These are phyloP conservation scores for Phataginus tetradactyla DNA, from an alignment of 2,797 vertebrate species.

Conservation along the genomic window DNA sequence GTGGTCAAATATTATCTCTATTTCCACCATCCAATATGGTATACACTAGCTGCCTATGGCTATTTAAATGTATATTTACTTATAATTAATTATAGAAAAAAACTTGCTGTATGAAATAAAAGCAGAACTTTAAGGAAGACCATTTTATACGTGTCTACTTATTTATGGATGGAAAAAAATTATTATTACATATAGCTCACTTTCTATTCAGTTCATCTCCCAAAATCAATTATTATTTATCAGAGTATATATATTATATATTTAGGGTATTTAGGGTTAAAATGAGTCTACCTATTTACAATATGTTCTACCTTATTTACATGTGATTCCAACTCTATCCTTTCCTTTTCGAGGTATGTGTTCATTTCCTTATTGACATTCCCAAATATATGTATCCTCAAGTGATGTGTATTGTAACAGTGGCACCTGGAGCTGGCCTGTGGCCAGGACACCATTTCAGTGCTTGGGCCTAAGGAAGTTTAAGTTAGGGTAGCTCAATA, in stretches of 20 bases:
- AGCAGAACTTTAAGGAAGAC: background rate
- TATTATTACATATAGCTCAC: background rate
- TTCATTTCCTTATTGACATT: background rate
- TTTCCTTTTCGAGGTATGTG: background rate
- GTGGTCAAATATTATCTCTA: background rate
- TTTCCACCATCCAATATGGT: background rate
- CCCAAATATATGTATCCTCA: background rate
- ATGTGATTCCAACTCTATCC: background rate
- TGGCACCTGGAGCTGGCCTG: background rate
- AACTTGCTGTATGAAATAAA: background rate
- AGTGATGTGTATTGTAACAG: background rate
- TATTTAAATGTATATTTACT: background rate
- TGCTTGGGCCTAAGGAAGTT: background rate
- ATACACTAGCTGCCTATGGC: background rate
- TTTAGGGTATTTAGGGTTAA: background rate
- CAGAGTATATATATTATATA: background rate
- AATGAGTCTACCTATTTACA: background rate
- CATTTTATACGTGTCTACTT: background rate
- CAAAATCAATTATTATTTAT: background rate
- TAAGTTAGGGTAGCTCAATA: background rate
- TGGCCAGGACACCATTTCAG: background rate
- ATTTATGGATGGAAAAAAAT: background rate
- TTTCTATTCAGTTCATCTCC: background rate
- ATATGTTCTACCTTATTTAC: background rate
- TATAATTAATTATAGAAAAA: background rate